Evolutionary conservation across 2,797 vertebrate species (phyloP).

Genomic region (Oceanodroma leucorhoa): DNA sequence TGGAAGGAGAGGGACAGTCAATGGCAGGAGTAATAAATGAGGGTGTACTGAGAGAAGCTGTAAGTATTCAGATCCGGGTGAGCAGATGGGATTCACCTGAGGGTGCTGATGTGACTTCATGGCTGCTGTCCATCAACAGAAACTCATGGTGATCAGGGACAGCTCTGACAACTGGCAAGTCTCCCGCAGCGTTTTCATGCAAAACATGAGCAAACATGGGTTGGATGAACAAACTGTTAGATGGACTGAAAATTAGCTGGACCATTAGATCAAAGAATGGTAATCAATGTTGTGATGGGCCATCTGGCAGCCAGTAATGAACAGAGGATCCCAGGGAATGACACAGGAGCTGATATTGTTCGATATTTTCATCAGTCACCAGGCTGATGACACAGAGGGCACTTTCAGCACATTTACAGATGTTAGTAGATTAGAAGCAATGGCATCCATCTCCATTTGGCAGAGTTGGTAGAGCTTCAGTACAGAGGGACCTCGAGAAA

Average conservation of each 20-base stretch:
- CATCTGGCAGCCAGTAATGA: conserved; percentile 39
- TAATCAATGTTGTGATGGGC: neutral
- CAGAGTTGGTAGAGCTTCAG: neutral
- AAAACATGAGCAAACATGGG: neutral
- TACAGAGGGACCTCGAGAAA: neutral
- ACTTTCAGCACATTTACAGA: neutral
- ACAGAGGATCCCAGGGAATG: neutral
- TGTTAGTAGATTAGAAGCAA: neutral
- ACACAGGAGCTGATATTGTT: neutral
- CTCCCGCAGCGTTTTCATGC: neutral
- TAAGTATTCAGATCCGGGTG: neutral
- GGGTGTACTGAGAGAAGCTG: neutral
- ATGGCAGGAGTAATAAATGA: neutral
- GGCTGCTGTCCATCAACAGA: neutral
- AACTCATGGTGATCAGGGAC: neutral
- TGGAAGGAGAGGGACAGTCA: neutral
- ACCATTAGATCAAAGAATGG: conserved; percentile 18
- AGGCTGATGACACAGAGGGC: neutral
- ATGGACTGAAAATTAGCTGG: neutral
- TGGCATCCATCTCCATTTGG: neutral
- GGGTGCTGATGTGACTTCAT: neutral
- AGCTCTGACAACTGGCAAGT: neutral
- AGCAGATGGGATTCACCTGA: neutral
- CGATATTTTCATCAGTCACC: conserved; percentile 13
- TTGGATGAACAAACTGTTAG: neutral